Evolutionary conservation across 1,140 invertebrate genomes (phyloP).

Genomic region (Drosophila truncata): DNA sequence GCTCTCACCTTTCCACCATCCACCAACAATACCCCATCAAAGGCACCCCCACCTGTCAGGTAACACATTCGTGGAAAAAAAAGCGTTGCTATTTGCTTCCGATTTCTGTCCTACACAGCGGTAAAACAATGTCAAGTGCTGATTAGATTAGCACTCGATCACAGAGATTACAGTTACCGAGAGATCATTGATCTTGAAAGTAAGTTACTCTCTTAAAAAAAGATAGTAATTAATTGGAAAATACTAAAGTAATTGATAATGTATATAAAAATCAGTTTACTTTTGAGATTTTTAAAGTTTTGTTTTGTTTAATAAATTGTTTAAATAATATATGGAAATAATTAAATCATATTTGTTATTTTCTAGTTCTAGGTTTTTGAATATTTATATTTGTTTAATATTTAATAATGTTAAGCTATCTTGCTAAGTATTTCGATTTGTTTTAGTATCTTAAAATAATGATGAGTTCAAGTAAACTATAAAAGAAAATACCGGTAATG

Average conservation of each 20-base stretch:
- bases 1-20: constrained; percentile 19
- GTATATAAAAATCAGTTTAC: not conserved
- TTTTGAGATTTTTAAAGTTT: not conserved
- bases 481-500: not conserved
- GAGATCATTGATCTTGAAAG: constrained; percentile 28
- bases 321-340: not conserved
- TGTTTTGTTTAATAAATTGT: not conserved
- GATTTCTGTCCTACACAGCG: constrained; percentile 37
- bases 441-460: not conserved
- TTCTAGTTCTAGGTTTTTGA: no score
- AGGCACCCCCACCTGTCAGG: not conserved
- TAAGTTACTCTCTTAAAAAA: not conserved
- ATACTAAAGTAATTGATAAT: not conserved
- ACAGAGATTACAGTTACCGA: constrained; percentile 9
- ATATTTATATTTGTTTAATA: not conserved
- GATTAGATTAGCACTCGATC: constrained; percentile 16
- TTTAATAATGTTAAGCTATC: not conserved
- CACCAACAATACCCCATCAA: not conserved
- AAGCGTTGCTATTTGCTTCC: constrained; percentile 42
- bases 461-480: not conserved
- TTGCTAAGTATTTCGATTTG: not conserved
- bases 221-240: constrained; percentile 3
- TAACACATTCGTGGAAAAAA: not conserved
- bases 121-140: constrained; percentile 11
- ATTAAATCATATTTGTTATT: not conserved